These are phyloP conservation scores for Oophaga sylvatica DNA, from an alignment of 2,797 vertebrate genomes.

Conservation along the genomic window DNA sequence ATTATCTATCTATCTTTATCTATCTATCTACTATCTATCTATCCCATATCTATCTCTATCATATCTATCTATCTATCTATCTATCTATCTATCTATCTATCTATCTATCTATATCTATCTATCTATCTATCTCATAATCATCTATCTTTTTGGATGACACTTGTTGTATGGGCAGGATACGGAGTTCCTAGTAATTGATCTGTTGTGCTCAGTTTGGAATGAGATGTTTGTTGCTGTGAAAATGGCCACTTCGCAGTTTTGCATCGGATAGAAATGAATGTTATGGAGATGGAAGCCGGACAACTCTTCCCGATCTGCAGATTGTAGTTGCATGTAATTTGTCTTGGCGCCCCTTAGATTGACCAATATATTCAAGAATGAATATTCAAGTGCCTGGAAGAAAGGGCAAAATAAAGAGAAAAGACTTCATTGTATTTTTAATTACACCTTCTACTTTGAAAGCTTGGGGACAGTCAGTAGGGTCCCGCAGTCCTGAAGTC, in stretches of 20 bases:
- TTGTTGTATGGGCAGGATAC: constrained; percentile 6
- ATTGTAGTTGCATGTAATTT: not conserved
- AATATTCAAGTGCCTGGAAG: not conserved
- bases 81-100: not conserved
- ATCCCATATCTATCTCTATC: not conserved
- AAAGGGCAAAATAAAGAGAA: not conserved
- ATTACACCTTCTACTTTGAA: not conserved
- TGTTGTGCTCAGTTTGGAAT: not conserved
- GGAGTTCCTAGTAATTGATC: not conserved
- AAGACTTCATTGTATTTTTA: too few relatives aligned
- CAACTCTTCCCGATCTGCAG: not conserved
- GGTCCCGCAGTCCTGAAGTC: not conserved
- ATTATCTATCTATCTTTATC: not conserved
- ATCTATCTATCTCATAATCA: too few relatives aligned
- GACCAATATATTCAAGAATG: not conserved
- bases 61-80: not conserved
- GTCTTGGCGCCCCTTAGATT: not conserved
- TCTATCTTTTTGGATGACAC: not conserved
- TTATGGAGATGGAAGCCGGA: not conserved
- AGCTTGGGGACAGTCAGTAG: not conserved
- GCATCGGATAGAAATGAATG: not conserved
- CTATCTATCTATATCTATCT: not conserved
- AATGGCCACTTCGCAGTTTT: not conserved
- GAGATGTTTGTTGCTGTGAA: too few relatives aligned
- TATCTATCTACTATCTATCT: not conserved